A percentile compares a stretch with the other conserved stretches of the same genome.
These are phyloP conservation scores for Agrochola litura DNA, from an alignment of 2,888 invertebrate genomes.

Conservation along the genomic window DNA sequence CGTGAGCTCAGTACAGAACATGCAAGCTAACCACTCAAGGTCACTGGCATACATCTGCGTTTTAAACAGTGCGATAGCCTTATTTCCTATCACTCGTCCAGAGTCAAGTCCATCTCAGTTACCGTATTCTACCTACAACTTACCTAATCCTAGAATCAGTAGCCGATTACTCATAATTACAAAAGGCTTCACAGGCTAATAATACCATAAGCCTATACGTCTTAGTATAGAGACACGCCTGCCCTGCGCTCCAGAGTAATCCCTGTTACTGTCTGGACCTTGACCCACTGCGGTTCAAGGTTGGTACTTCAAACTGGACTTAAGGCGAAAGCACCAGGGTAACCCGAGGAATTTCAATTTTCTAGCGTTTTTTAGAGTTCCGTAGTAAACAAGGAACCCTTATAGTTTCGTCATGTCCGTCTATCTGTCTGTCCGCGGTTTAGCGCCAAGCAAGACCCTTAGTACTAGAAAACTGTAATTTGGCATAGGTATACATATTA, in stretches of 20 bases:
- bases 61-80: too few relatives aligned
- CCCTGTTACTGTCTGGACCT: not conserved
- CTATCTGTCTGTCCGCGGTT: too few relatives aligned
- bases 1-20: too few relatives aligned
- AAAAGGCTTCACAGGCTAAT: slow-evolving; percentile 4
- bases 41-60: too few relatives aligned
- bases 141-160: not conserved
- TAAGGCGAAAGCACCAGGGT: not conserved
- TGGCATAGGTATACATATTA: too few relatives aligned
- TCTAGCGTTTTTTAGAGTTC: not conserved
- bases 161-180: not conserved
- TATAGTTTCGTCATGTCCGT: too few relatives aligned
- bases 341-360: not conserved
- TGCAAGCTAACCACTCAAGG: too few relatives aligned
- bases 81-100: not conserved
- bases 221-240: not conserved
- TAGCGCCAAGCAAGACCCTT: too few relatives aligned
- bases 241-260: not conserved
- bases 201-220: not conserved
- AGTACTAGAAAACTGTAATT: too few relatives aligned
- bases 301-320: not conserved
- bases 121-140: not conserved
- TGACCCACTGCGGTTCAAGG: slow-evolving; percentile 5
- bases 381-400: too few relatives aligned
- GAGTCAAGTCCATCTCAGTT: not conserved